phyloP scores from a whole-genome alignment of 2,113 vertebrate genomes.

The Nothobranchius furzeri region DNA sequence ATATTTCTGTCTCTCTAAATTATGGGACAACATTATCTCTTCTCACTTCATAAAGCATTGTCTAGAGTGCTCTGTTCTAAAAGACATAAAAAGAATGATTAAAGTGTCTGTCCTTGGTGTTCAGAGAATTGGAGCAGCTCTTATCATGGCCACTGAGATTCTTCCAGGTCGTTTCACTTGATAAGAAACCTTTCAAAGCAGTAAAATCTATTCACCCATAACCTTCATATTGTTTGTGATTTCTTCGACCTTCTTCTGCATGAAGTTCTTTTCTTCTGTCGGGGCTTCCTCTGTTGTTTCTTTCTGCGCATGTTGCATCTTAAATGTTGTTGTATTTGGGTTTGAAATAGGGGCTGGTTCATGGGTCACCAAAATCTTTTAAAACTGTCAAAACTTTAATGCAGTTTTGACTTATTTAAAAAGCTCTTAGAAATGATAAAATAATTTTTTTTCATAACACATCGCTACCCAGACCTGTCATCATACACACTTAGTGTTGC shows the following conservation, averaged over 20 bases:
- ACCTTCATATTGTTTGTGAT: not conserved
- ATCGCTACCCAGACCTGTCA: too few relatives aligned
- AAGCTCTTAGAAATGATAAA: too few relatives aligned
- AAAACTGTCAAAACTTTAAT: too few relatives aligned
- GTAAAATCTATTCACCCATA: constrained; percentile 3
- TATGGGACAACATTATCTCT: not conserved
- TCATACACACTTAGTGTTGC: too few relatives aligned
- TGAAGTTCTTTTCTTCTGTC: not conserved
- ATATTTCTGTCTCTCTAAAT: not conserved
- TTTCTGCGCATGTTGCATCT: not conserved
- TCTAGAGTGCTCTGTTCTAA: not conserved
- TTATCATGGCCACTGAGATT: constrained; percentile 1
- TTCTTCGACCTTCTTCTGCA: not conserved
- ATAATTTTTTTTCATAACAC: too few relatives aligned
- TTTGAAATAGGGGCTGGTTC: not conserved
- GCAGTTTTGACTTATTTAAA: too few relatives aligned
- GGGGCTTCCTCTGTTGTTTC: not conserved
- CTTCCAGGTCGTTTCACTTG: constrained; percentile 10
- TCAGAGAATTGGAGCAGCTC: not conserved
- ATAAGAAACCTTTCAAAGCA: constrained; percentile 6
- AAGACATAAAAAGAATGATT: not conserved
- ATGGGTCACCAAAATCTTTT: too few relatives aligned
- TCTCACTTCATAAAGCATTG: not conserved
- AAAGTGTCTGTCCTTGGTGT: not conserved
- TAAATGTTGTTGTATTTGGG: not conserved